Conservation (phyloP, 2,113 vertebrate genomes). For the Thymallus thymallus region DNA sequence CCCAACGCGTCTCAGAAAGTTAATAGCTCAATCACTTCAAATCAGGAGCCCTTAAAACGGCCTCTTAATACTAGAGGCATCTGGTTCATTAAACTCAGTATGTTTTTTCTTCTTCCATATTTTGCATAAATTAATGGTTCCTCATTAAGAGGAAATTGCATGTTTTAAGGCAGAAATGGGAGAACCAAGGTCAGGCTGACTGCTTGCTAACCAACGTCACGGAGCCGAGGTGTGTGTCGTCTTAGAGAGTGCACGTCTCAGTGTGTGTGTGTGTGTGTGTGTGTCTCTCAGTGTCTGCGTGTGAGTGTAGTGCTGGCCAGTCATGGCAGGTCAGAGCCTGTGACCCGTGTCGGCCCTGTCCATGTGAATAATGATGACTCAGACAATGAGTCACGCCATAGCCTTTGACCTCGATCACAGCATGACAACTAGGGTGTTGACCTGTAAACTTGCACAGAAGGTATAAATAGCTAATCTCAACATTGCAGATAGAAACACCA, state of each 20-base stretch:
- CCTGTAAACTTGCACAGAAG: neutral
- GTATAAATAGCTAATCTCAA: neutral
- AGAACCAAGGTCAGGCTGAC: constrained; percentile 42
- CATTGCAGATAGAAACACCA: neutral
- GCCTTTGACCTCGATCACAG: neutral
- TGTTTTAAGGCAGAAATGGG: constrained; percentile 35
- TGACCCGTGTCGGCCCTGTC: neutral
- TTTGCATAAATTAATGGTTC: constrained; percentile 62
- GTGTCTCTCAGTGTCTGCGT: neutral
- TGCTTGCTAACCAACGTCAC: constrained; percentile 17
- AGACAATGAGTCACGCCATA: neutral
- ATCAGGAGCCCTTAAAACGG: constrained; percentile 54
- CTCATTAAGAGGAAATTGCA: constrained; percentile 54
- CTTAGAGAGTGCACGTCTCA: neutral
- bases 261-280: neutral
- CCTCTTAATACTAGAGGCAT: constrained; percentile 61
- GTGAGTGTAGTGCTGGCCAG: neutral
- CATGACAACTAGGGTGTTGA: neutral
- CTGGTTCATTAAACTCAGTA: constrained; percentile 64
- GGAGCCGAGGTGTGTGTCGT: neutral
- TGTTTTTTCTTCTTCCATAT: constrained; percentile 35
- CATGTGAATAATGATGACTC: neutral
- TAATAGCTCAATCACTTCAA: constrained; percentile 63
- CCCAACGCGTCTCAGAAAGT: constrained; percentile 45
- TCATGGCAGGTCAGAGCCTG: constrained; percentile 1